Evolutionary conservation across 2,888 invertebrate species (phyloP).

Genomic region (Taenaris catops): DNA sequence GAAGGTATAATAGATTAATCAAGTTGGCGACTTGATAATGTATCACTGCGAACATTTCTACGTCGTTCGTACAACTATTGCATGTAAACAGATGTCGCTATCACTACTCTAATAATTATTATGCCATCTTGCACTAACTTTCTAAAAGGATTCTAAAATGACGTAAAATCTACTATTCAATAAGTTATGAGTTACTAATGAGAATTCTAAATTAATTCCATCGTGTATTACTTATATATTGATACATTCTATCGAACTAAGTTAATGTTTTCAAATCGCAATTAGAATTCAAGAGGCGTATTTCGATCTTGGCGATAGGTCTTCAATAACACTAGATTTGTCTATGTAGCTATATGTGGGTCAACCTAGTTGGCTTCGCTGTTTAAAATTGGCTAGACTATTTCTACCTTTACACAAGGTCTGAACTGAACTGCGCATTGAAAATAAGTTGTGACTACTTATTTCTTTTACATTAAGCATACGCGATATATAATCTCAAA

Average conservation of each 20-base stretch:
- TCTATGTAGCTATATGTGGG: constrained; percentile 45
- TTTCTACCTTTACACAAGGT: constrained; percentile 2
- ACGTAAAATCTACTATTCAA: not conserved
- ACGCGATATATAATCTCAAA: too few relatives aligned
- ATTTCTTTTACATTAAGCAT: too few relatives aligned
- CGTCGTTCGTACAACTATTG: too few relatives aligned
- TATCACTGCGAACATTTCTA: too few relatives aligned
- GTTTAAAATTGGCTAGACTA: constrained; percentile 16
- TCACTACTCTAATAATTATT: too few relatives aligned
- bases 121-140: too few relatives aligned
- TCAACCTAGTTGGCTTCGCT: constrained; percentile 40
- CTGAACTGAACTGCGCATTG: not conserved
- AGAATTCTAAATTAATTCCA: not conserved
- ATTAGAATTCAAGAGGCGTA: constrained; percentile 55
- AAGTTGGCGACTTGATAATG: too few relatives aligned
- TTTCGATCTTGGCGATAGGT: constrained; percentile 43
- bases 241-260: constrained; percentile 1
- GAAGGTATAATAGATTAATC: constrained; percentile 21
- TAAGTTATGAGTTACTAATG: not conserved
- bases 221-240: not conserved
- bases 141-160: too few relatives aligned
- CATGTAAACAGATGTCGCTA: too few relatives aligned
- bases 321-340: constrained; percentile 49
- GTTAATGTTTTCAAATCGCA: constrained; percentile 31
- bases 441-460: too few relatives aligned